A percentile compares a stretch with the other conserved stretches of the same genome.
phyloP scores from a whole-genome alignment of 2,888 invertebrate genomes.

The Amorpha juglandis region DNA sequence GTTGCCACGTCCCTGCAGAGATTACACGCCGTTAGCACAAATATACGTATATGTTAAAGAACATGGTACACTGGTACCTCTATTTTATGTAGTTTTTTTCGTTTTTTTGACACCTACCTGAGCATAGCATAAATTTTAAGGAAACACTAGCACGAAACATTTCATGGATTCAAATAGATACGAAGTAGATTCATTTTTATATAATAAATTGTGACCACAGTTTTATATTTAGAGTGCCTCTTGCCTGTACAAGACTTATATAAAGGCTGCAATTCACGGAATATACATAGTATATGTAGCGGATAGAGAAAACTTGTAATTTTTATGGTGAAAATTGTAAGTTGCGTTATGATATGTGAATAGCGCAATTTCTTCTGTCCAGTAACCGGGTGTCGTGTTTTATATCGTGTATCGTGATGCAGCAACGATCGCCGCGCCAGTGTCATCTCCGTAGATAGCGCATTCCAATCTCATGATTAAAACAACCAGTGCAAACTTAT shows the following conservation, averaged over 20 bases:
- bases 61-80: constrained; percentile 47
- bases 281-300: constrained; percentile 83
- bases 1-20: constrained; percentile 75
- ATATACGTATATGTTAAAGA: constrained; percentile 50
- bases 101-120: constrained; percentile 62
- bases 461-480: constrained; percentile 73
- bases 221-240: constrained; percentile 87
- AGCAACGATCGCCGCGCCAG: constrained; percentile 31
- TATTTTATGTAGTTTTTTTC: constrained; percentile 58
- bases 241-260: constrained; percentile 85
- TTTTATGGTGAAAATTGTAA: constrained; percentile 85
- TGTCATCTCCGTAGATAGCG: constrained; percentile 66
- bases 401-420: constrained; percentile 31
- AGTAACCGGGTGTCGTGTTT: constrained; percentile 26
- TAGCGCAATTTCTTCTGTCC: constrained; percentile 48
- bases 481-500: constrained; percentile 63
- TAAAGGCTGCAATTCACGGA: constrained; percentile 85
- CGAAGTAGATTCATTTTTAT: constrained; percentile 78
- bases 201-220: constrained; percentile 83
- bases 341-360: constrained; percentile 84
- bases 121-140: constrained; percentile 68
- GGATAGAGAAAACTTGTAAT: constrained; percentile 73
- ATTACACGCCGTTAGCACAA: constrained; percentile 81
- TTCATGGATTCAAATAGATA: constrained; percentile 74
- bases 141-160: constrained; percentile 76